A percentile compares a stretch with the other conserved stretches of the same genome.
phyloP scores from a whole-genome alignment of 1,140 invertebrate genomes.

The Pteromalus puparum region DNA sequence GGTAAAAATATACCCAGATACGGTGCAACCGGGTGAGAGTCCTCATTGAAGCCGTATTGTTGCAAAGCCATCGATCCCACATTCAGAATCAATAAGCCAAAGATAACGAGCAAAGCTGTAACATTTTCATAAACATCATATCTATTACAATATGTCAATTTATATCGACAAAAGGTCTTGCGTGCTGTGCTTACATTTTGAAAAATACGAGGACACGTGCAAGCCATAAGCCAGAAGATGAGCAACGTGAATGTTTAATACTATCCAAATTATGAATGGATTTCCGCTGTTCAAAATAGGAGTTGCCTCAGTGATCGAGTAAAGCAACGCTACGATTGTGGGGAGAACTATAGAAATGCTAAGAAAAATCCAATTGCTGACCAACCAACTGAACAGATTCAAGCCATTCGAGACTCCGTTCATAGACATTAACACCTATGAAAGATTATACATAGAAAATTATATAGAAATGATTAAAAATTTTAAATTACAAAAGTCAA shows the following conservation, averaged over 20 bases:
- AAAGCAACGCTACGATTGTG: background rate
- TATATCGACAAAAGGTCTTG: slow-evolving; percentile 55
- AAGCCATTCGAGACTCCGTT: slow-evolving; percentile 67
- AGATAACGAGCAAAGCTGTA: slow-evolving; percentile 33
- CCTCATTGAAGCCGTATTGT: slow-evolving; percentile 18
- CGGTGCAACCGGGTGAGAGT: slow-evolving; percentile 7
- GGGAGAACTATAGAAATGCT: slow-evolving; percentile 19
- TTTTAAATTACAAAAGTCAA: too few relatives aligned
- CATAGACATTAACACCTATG: slow-evolving; percentile 70
- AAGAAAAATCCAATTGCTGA: slow-evolving; percentile 59
- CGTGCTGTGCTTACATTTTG: slow-evolving; percentile 60
- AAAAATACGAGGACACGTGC: slow-evolving; percentile 69
- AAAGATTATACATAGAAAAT: too few relatives aligned
- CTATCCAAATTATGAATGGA: slow-evolving; percentile 67
- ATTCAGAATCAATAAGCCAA: slow-evolving; percentile 5
- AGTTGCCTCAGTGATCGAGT: slow-evolving; percentile 52
- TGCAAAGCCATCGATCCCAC: slow-evolving; percentile 14
- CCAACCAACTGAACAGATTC: slow-evolving; percentile 71
- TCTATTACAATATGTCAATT: background rate
- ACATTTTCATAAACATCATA: background rate
- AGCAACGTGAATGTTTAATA: slow-evolving; percentile 62
- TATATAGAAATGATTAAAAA: too few relatives aligned
- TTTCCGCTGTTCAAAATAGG: slow-evolving; percentile 68
- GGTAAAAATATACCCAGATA: slow-evolving; percentile 51
- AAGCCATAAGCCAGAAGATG: slow-evolving; percentile 68